These are phyloP conservation scores for Pseudochaenichthys georgianus DNA, from an alignment of 2,797 vertebrate species.

Conservation along the genomic window DNA sequence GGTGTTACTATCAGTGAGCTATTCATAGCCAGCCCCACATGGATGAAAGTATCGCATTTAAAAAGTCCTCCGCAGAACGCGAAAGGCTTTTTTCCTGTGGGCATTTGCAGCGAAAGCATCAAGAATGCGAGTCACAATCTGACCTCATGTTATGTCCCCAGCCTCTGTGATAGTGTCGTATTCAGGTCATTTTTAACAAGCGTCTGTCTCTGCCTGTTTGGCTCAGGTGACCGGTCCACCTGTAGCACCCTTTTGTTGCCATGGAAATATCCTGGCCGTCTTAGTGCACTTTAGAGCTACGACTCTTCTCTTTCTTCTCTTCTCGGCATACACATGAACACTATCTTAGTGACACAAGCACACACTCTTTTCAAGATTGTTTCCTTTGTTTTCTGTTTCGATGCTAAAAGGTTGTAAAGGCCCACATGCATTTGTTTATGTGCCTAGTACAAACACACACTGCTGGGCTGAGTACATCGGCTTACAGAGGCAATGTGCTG, in stretches of 20 bases:
- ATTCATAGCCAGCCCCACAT: slow-evolving; percentile 76
- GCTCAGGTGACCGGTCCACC: slow-evolving; percentile 81
- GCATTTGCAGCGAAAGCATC: slow-evolving; percentile 62
- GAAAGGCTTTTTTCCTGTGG: slow-evolving; percentile 54
- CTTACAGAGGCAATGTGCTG: slow-evolving; percentile 81
- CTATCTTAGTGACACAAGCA: slow-evolving; percentile 32
- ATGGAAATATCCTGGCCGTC: slow-evolving; percentile 78
- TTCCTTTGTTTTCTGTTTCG: slow-evolving; percentile 50
- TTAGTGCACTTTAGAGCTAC: slow-evolving; percentile 59
- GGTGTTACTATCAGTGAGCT: slow-evolving; percentile 80
- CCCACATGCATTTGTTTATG: slow-evolving; percentile 76
- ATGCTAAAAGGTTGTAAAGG: slow-evolving; percentile 54
- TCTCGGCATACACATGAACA: slow-evolving; percentile 27
- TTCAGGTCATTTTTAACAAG: slow-evolving; percentile 85
- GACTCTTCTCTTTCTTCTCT: slow-evolving; percentile 36
- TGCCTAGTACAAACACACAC: slow-evolving; percentile 66
- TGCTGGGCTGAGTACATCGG: slow-evolving; percentile 74
- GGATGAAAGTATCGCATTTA: slow-evolving; percentile 74
- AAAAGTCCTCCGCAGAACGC: slow-evolving; percentile 67
- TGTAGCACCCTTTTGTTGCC: slow-evolving; percentile 80
- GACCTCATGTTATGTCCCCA: slow-evolving; percentile 77
- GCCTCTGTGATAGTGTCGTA: slow-evolving; percentile 77
- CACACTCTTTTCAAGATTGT: slow-evolving; percentile 23
- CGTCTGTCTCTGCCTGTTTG: slow-evolving; percentile 79
- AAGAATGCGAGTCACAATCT: slow-evolving; percentile 76